Base-by-base conservation (phyloP, 2,113 vertebrate genomes). In the Colaptes auratus region DNA sequence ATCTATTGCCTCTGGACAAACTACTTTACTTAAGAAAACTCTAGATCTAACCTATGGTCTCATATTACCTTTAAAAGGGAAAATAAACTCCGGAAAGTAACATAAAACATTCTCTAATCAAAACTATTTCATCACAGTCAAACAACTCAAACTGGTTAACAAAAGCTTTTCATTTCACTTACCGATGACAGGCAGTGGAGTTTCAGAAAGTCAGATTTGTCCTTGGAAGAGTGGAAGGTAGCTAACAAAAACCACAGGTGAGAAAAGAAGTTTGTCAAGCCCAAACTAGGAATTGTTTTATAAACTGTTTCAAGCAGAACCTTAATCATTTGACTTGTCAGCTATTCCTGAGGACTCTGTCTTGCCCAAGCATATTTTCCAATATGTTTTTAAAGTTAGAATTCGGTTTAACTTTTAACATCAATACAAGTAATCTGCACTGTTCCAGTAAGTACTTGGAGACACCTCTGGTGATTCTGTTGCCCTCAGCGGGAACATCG, bases 21-120 rank as follows among this genome's bases (percentile, higher is more conserved):
- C 83, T 94, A 94, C 95, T 91, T 93, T 70, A 80, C 95, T 95
- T 92, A 87, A 82, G 90, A 93, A 96, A 97, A 96, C 91, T 92
- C 90, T 88, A 89, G 95, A 87, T 95, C 95, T 94, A 96, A 97
- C 92, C 97, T 96, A 42, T 82, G 76, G 88, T 95, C 73, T 98
- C 93, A 69, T 82, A 78, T 97, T 98, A 97, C 97, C 39, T 95
- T 87, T 95, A 93, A 95, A 96, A 97, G 92, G 82, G 88, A 97
- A 95, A 96, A 80, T 60, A 88, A 97, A 97, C 96, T 74, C 84
- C 92, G 91, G 63, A 92, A 96, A 96, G 93, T 92, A 97, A 95
- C 92, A 89, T 69, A 96, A 97, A 82, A 64, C 75, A 82, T 86
- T 96, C 93, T 92, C 71, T 95, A 95, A 96, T 96, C 85, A 94